Evolutionary conservation across 2,888 invertebrate genomes (phyloP), one percentile per base, ranked within the genome.

Genomic region (Belgica antarctica): DNA sequence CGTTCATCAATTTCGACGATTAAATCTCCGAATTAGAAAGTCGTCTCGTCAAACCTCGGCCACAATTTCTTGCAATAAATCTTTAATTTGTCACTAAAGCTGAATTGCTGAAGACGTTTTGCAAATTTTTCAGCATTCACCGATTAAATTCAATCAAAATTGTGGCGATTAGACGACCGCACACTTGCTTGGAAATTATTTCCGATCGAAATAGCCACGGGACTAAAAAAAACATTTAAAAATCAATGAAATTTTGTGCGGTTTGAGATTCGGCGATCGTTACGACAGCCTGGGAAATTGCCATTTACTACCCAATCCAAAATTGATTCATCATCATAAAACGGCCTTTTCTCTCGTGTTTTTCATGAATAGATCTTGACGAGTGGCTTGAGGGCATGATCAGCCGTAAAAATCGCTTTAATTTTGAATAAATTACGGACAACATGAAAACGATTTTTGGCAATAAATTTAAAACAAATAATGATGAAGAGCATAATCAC

Each of bases 391-490:
- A 17, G 52, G 17, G 17, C 17, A 4, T 52, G 19, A 52, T 52
- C 22, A 17, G 15, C 7, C 34, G 12, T 34, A 46, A 46, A 46
- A 4, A n/a, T 46, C 46, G 46, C 4, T 22, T 52, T 52, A 7
- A 52, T 52, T 22, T 52, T 22, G 7, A 52, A 22, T n/a, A 52
- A 52, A 22, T 52, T 52, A 22, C 52, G 22, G 41, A 52, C 4
- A n/a, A 17, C 52, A 17, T 52, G 3, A 19, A 52, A 52, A 52
- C 19, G n/a, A n/a, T 12, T 52, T 52, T 8, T 12, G 12, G 52
- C 52, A 22, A 52, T 52, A 52, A 52, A 52, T 52, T 52, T 52
- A 22, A 52, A 52, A 17, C 52, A 52, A 52, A 52, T 17, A 52
- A 52, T 12, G 12, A 31, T n/a, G n/a, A 15, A 41, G 2, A 12